These are phyloP conservation scores for Polydrusus tereticollis DNA, from an alignment of 2,888 invertebrate species.

Conservation along the genomic window DNA sequence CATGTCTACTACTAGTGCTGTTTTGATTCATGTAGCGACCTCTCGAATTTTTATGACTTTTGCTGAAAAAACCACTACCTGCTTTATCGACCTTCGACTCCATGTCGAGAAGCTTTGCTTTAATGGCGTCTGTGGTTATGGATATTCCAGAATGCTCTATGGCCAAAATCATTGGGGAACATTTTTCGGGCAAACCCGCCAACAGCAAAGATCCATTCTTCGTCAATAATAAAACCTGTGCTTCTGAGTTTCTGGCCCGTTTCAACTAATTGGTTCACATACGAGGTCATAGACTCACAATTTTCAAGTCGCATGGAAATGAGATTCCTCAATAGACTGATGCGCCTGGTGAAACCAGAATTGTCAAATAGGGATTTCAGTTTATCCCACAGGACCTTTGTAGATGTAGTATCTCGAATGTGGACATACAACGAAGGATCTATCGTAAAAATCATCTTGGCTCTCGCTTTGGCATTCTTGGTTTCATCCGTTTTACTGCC, in stretches of 20 bases:
- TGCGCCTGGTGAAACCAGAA: constrained; percentile 39
- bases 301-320: constrained; percentile 55
- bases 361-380: constrained; percentile 14
- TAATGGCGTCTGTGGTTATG: constrained; percentile 55
- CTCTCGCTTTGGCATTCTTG: constrained; percentile 53
- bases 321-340: constrained; percentile 53
- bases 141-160: constrained; percentile 54
- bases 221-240: constrained; percentile 55
- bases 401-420: constrained; percentile 41
- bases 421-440: constrained; percentile 55
- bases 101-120: constrained; percentile 53
- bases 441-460: constrained; percentile 55
- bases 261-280: constrained; percentile 57
- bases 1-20: too few relatives aligned
- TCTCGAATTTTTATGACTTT: too few relatives aligned
- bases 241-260: constrained; percentile 52
- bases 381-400: constrained; percentile 10
- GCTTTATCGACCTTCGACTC: background rate
- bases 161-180: constrained; percentile 53
- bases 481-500: background rate
- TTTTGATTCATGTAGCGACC: too few relatives aligned
- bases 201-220: constrained; percentile 56
- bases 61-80: background rate
- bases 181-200: constrained; percentile 53
- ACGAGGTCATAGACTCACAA: constrained; percentile 52